Evolutionary conservation across 1,140 invertebrate species (phyloP).

Genomic region (Epicauta chinensis): DNA sequence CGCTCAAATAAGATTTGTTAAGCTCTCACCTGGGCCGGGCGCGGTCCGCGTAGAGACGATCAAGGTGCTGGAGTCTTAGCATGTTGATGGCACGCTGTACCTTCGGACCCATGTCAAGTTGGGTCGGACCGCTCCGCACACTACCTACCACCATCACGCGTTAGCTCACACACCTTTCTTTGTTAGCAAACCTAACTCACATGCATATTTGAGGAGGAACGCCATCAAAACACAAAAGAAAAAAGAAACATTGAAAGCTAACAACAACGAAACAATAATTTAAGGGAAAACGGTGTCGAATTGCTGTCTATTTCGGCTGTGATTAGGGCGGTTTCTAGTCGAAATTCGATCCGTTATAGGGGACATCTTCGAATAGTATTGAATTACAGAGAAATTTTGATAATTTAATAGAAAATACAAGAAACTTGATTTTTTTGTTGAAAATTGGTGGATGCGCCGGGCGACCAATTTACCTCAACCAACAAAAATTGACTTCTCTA

Average conservation of each 20-base stretch:
- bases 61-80: constrained; percentile 37
- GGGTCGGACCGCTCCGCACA: constrained; percentile 35
- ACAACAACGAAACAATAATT: neutral
- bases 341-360: too few species aligned
- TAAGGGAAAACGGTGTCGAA: too few species aligned
- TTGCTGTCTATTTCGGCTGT: too few species aligned
- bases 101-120: constrained; percentile 35
- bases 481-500: neutral
- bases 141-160: constrained; percentile 39
- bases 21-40: constrained; percentile 40
- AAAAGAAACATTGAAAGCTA: constrained; percentile 4
- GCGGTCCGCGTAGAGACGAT: constrained; percentile 36
- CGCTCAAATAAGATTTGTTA: neutral
- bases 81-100: constrained; percentile 40
- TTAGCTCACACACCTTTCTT: constrained; percentile 30
- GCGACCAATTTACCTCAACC: neutral
- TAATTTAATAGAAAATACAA: neutral
- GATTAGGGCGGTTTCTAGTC: too few species aligned
- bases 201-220: too few species aligned
- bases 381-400: too few species aligned
- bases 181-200: too few species aligned
- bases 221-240: neutral
- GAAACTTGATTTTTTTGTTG: neutral
- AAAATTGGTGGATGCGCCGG: neutral
- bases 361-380: too few species aligned